These are phyloP conservation scores for Akabosia matsudoensis DNA, from an alignment of 1,140 invertebrate genomes.

Conservation along the genomic window DNA sequence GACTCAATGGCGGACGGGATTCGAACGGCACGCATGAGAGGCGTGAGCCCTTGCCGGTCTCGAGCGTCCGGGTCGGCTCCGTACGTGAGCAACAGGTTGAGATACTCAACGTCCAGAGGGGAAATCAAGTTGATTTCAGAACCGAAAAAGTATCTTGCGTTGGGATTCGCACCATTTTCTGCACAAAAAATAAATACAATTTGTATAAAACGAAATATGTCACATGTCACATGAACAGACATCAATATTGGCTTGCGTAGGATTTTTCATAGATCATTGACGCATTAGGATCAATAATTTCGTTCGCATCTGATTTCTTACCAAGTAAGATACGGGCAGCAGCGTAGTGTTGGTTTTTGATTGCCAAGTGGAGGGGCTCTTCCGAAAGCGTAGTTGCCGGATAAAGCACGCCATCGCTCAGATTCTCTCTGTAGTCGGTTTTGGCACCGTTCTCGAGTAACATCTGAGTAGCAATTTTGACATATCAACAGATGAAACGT, in stretches of 20 bases:
- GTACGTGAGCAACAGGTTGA: constrained; percentile 75
- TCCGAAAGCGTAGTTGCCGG: constrained; percentile 69
- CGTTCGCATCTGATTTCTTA: not conserved
- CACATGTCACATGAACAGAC: not conserved
- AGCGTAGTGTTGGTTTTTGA: constrained; percentile 79
- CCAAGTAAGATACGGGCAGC: constrained; percentile 58
- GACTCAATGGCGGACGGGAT: constrained; percentile 72
- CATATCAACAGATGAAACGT: not conserved
- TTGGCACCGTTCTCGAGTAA: constrained; percentile 74
- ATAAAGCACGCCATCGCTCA: constrained; percentile 55
- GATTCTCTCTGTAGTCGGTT: constrained; percentile 70
- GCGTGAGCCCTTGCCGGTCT: constrained; percentile 75
- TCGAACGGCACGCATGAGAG: constrained; percentile 80
- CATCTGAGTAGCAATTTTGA: constrained; percentile 54
- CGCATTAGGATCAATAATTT: not conserved
- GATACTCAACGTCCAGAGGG: constrained; percentile 69
- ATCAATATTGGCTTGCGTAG: not conserved
- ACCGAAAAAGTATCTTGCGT: constrained; percentile 77
- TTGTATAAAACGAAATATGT: too few relatives aligned
- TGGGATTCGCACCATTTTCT: constrained; percentile 66
- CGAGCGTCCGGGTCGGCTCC: constrained; percentile 80
- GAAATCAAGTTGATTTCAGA: constrained; percentile 83
- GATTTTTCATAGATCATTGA: not conserved
- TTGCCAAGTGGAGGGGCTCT: constrained; percentile 74
- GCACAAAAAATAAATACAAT: too few relatives aligned